Evolutionary conservation across 2,113 vertebrate genomes (phyloP), one percentile per base, ranked within the genome.

Genomic region (Ceuthmochares aereus): DNA sequence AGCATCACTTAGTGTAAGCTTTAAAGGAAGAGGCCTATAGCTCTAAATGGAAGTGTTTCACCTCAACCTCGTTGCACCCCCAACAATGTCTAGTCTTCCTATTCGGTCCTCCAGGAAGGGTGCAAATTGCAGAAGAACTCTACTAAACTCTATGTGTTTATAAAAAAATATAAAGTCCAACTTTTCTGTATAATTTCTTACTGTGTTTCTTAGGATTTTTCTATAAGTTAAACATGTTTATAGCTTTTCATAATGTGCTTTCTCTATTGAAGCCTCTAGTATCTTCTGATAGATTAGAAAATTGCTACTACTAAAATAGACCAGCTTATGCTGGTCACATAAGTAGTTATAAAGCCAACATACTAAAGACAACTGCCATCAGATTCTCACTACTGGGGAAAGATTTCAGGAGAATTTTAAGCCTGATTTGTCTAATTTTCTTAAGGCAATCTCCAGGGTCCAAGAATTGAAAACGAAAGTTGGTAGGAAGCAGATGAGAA

Each of bases 351-450:
- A 87, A 94, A 91, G 37, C 52, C 76, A 91, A 88, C 55, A 37
- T 66, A 37, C 70, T 86, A 74, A 73, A 87, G 84, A 32, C 36
- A 70, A n/a, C 22, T 12, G 70, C 42, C 37, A 58, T 12, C 72
- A 83, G 42, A 14, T 93, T 92, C 90, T 93, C 82, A 74, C 47
- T 84, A 43, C 14, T 22, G 75, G 55, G 26, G 72, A 88, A 88
- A 77, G 72, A 54, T 55, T 95, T 87, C 37, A 90, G 67, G 79
- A 90, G 73, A 90, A 78, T 37, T 67, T 85, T 92, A 93, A 93
- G 47, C 56, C 79, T 86, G 42, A 88, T 95, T 90, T 93, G 22
- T 34, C n/a, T 90, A 30, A 81, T 93, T 90, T 92, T 18, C 59
- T 93, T 81, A 92, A 74, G 72, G 49, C 60, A 36, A 88, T 76